Percentiles rank a stretch among this genome's conserved stretches.
These are phyloP conservation scores for Pelagia noctiluca DNA, from an alignment of 30 jellyfish, hydroid and myxozoan species.

Conservation along the genomic window DNA sequence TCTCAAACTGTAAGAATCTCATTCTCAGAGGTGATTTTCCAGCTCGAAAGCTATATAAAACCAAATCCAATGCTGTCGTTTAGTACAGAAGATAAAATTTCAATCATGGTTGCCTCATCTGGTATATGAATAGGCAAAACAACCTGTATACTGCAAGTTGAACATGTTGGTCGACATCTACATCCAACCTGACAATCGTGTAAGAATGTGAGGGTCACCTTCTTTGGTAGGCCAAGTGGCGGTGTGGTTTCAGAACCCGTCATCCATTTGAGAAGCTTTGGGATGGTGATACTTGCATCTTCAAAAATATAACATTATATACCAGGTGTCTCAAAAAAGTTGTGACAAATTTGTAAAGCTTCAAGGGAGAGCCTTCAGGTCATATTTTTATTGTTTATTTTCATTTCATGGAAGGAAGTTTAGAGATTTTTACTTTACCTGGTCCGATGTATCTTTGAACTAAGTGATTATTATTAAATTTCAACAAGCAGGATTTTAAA, in stretches of 20 bases:
- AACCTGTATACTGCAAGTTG: conserved; percentile 5
- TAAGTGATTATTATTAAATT: background rate
- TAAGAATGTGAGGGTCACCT: background rate
- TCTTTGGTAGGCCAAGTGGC: conserved; percentile 5
- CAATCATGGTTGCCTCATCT: conserved; percentile 4
- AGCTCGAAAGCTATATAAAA: background rate
- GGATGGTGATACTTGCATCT: background rate
- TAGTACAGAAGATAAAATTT: background rate
- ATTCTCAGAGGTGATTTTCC: conserved; percentile 1
- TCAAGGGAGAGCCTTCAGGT: background rate
- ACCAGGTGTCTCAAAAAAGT: conserved; percentile 5
- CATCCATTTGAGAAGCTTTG: background rate
- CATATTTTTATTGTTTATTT: no score
- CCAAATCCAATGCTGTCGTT: background rate
- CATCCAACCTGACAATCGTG: conserved; percentile 4
- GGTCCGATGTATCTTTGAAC: background rate
- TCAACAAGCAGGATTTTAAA: background rate
- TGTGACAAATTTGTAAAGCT: background rate
- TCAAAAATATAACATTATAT: background rate
- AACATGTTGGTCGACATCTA: background rate
- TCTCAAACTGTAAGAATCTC: background rate
- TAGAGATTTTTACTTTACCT: background rate
- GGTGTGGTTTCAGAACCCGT: conserved; percentile 5
- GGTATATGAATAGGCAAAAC: background rate
- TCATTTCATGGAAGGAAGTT: background rate